These are phyloP conservation scores for Ornithoptera alexandrae DNA, from an alignment of 2,888 invertebrate species.

Conservation along the genomic window DNA sequence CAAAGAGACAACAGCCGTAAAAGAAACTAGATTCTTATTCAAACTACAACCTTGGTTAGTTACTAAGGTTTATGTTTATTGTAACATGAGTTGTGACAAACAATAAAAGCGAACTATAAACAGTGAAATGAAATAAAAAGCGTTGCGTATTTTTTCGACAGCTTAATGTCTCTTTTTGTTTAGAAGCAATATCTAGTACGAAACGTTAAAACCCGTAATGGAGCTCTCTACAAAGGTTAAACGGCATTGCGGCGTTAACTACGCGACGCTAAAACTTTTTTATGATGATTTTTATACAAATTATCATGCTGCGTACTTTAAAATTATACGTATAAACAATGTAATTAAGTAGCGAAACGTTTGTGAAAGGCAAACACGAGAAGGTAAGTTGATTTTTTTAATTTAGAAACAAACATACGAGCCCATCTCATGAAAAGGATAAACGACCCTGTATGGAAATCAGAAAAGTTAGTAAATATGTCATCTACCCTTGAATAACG, in stretches of 20 bases:
- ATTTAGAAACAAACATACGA: neutral
- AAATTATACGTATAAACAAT: neutral
- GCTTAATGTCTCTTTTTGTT: slow-evolving; percentile 1
- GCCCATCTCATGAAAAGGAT: neutral
- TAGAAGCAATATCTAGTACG: neutral
- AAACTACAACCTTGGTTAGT: too few relatives aligned
- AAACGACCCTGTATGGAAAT: neutral
- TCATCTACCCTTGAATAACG: neutral
- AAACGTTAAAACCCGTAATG: slow-evolving; percentile 20
- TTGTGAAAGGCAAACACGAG: neutral
- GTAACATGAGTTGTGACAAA: neutral
- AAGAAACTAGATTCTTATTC: too few relatives aligned
- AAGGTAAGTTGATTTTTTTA: neutral
- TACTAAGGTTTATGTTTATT: too few relatives aligned
- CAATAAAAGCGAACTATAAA: neutral
- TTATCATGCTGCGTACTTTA: slow-evolving; percentile 4
- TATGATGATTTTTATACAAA: slow-evolving; percentile 4
- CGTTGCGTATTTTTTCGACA: neutral
- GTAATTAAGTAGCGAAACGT: neutral
- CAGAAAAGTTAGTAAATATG: neutral
- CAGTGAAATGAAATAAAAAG: neutral
- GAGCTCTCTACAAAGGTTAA: slow-evolving; percentile 16
- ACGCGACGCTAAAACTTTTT: slow-evolving; percentile 9
- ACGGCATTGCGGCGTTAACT: slow-evolving; percentile 7
- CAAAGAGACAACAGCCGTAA: too few relatives aligned